Evolutionary conservation across 2,113 vertebrate species (phyloP), one percentile per base, ranked within the genome.

Genomic region (Collichthys lucidus): DNA sequence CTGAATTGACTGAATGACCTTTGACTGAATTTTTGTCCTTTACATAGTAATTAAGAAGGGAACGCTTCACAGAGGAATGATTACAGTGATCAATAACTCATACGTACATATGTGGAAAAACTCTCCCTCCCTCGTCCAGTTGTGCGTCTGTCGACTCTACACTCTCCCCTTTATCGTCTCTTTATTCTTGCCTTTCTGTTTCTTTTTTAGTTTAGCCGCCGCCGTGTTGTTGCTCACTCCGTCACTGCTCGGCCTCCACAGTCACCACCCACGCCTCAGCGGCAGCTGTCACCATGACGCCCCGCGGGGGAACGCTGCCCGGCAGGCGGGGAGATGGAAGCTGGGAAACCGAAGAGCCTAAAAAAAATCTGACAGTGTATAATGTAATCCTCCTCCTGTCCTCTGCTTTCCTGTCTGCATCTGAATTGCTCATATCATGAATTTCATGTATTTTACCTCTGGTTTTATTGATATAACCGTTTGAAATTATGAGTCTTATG

Each of bases 251-350:
- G 26, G 75, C 79, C 89, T 84, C 76, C 89, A 55, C 86, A 86
- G 73, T 69, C 71, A 26, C 61, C 29, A 31, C 92, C 91, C 82
- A 88, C 86, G 78, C 56, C 80, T 82, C 73, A 20, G 84, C 47
- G 26, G 77, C 84, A 84, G 84, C 88, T 93, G 92, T 91, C 91
- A 85, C 90, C 87, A 77, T 84, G 85, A 79, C 79, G 77, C 84
- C 82, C 67, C n/a, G 73, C 44, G 31, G 87, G 72, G 83, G 82
- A 86, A 74, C 72, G 71, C 73, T 66, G 83, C 77, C 56, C 47
- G 50, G 26, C 63, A 73, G 29, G 66, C 10, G 42, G 55, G 74
- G 63, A 74, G 74, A 46, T 63, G 77, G 64, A 63, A 17, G 42
- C 73, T 49, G 29, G 44, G 61, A 85, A 85, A 26, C 56, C 15